Evolutionary conservation across 53 echinoderm and acorn worm species (phyloP).

Genomic region (Echinarachnius parma): DNA sequence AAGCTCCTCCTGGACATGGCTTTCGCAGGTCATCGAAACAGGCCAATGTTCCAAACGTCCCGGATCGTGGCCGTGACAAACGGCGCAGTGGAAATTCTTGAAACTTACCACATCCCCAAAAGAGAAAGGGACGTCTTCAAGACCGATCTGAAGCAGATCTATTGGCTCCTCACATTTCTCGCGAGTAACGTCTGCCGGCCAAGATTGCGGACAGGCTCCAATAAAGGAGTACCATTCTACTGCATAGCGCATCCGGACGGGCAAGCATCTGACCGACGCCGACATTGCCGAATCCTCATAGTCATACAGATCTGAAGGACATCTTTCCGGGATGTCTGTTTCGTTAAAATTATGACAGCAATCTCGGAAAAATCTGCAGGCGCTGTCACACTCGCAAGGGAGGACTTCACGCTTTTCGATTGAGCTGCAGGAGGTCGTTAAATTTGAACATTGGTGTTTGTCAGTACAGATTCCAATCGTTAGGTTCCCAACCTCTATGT

Average conservation of each 20-base stretch:
- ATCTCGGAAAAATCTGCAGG: slow-evolving; percentile 8
- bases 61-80: slow-evolving; percentile 36
- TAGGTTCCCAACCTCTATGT: no score
- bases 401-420: no score
- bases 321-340: neutral
- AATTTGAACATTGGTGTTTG: no score
- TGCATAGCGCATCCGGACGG: neutral
- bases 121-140: slow-evolving; percentile 14
- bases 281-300: no score
- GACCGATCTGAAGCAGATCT: neutral
- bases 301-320: neutral
- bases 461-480: no score
- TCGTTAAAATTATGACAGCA: slow-evolving; percentile 5
- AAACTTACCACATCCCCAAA: neutral
- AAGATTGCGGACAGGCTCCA: neutral
- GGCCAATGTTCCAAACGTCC: neutral
- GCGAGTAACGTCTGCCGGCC: neutral
- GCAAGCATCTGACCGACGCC: neutral
- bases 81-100: slow-evolving; percentile 40
- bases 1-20: neutral
- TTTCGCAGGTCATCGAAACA: neutral
- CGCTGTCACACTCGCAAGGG: slow-evolving; percentile 5
- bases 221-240: neutral
- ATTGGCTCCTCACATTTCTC: neutral
- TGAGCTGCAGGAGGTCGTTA: no score